A percentile compares a stretch with the other conserved stretches of the same genome.
Conservation (phyloP, 2,797 vertebrate species). For the Urophycis tenuis region DNA sequence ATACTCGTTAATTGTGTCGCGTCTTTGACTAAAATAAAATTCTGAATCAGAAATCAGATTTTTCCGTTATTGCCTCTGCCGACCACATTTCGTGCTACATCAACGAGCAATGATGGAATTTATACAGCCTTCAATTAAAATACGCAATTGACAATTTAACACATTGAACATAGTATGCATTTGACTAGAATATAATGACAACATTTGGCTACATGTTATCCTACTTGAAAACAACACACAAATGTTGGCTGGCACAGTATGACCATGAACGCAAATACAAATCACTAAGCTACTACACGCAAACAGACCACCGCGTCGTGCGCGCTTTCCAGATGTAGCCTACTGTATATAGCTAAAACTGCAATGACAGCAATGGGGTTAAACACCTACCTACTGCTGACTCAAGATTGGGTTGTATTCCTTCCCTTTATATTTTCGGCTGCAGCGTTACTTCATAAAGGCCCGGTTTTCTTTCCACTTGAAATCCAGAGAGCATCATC, state of each 20-base stretch:
- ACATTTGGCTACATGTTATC: not conserved
- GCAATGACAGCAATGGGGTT: not conserved
- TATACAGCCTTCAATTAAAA: not conserved
- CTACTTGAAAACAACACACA: not conserved
- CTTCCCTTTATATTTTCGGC: slow-evolving; percentile 2
- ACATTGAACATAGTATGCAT: not conserved
- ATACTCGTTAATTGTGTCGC: not conserved
- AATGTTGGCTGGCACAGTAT: not conserved
- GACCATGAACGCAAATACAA: not conserved
- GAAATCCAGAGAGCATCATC: not conserved
- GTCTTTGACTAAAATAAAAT: not conserved
- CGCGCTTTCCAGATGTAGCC: not conserved
- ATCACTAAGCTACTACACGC: not conserved
- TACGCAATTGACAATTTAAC: not conserved
- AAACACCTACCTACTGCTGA: slow-evolving; percentile 1
- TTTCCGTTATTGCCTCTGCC: not conserved
- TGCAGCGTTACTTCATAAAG: not conserved
- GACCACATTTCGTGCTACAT: not conserved
- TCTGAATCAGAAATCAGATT: not conserved
- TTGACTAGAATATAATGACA: not conserved
- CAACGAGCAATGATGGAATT: not conserved
- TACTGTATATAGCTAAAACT: not conserved
- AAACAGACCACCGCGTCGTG: not conserved
- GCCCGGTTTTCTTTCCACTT: slow-evolving; percentile 16
- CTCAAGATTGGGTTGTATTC: not conserved